A percentile compares a stretch with the other conserved stretches of the same genome.
phyloP scores from a whole-genome alignment of 1,140 invertebrate species.

The Aphelinus atriplicis region DNA sequence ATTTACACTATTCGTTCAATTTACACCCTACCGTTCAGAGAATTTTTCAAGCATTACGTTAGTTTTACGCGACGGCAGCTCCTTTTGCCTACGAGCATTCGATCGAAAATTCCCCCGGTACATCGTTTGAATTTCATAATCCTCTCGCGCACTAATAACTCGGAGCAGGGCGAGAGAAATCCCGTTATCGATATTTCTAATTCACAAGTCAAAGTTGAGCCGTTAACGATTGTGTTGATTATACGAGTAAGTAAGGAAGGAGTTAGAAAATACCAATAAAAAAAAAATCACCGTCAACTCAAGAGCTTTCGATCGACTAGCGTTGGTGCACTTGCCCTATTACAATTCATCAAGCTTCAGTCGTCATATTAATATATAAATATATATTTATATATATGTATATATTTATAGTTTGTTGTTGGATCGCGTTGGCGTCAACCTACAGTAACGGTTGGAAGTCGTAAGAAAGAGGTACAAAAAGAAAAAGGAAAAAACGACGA shows the following conservation, averaged over 20 bases:
- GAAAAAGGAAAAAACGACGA: neutral
- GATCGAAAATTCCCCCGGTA: neutral
- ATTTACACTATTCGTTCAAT: neutral
- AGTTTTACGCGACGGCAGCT: constrained; percentile 1
- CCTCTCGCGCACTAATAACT: too few relatives aligned
- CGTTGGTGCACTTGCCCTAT: constrained; percentile 34
- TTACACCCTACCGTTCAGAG: neutral
- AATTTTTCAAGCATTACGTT: neutral
- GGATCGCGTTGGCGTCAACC: neutral
- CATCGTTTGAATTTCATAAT: neutral
- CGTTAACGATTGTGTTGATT: too few relatives aligned
- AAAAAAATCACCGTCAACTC: constrained; percentile 12
- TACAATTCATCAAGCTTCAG: constrained; percentile 32
- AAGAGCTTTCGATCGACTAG: constrained; percentile 25
- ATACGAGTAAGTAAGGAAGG: too few relatives aligned
- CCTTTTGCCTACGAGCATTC: neutral
- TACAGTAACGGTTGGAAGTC: neutral
- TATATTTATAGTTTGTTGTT: neutral
- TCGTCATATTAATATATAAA: constrained; percentile 14
- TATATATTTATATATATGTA: neutral
- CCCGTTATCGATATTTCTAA: neutral
- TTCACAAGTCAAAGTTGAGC: too few relatives aligned
- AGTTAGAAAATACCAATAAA: too few relatives aligned
- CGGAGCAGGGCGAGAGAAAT: neutral
- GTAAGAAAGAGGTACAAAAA: neutral